A percentile compares a stretch with the other conserved stretches of the same genome.
Conservation (phyloP, 1,140 invertebrate genomes). For the Ceratina japonica region DNA sequence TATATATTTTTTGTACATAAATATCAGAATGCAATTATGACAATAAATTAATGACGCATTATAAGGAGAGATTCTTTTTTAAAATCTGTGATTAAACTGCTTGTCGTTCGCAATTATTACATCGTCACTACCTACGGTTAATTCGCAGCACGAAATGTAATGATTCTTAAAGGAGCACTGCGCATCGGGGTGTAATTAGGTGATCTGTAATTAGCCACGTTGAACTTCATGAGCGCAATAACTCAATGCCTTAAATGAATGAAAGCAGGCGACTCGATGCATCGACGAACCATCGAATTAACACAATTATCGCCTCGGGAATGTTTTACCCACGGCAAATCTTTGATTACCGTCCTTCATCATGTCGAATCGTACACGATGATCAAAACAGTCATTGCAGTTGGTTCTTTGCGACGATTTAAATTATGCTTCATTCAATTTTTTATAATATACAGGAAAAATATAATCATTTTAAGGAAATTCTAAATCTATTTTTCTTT, state of each 20-base stretch:
- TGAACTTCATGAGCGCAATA: conserved; percentile 27
- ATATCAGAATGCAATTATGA: no score
- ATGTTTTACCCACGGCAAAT: conserved; percentile 38
- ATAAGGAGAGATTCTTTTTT: no score
- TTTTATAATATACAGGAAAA: no score
- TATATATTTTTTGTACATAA: no score
- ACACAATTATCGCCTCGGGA: conserved; percentile 46
- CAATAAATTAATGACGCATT: no score
- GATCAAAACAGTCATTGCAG: not conserved
- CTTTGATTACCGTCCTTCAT: not conserved
- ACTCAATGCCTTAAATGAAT: conserved; percentile 50
- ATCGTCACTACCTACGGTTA: not conserved
- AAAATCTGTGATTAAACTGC: no score
- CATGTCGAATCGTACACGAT: not conserved
- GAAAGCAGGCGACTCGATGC: not conserved
- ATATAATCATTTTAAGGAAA: no score
- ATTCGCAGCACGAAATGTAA: no score
- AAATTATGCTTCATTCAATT: not conserved
- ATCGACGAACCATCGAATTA: conserved; percentile 25
- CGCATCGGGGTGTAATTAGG: conserved; percentile 14
- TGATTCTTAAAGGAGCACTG: not conserved
- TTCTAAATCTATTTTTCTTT: no score
- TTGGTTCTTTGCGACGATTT: not conserved
- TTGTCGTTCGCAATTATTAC: not conserved
- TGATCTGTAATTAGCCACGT: conserved; percentile 27